phyloP scores from a whole-genome alignment of 2,888 invertebrate species.

The Apamea epomidion region DNA sequence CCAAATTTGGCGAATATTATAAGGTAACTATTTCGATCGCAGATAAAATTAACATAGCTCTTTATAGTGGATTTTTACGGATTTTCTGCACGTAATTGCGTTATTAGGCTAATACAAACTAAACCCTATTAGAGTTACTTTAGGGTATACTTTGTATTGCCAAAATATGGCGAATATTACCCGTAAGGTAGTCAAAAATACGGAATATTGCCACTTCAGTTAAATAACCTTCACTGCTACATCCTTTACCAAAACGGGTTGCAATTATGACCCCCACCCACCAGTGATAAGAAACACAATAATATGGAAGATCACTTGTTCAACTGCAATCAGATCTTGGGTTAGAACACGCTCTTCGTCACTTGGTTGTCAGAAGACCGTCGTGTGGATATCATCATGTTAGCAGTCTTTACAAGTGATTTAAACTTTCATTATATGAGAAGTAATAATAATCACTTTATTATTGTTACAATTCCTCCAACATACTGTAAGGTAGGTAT shows the following conservation, averaged over 20 bases:
- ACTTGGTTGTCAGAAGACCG: conserved; percentile 90
- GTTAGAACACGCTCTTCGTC: conserved; percentile 88
- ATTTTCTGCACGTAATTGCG: too few species aligned
- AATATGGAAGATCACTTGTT: conserved; percentile 13
- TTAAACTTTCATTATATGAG: neutral
- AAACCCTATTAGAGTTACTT: neutral
- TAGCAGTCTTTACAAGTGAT: conserved; percentile 60
- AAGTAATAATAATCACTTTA: neutral
- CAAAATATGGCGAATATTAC: neutral
- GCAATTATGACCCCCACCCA: neutral
- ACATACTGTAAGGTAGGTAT: neutral
- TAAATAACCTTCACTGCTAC: neutral
- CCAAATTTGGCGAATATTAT: neutral
- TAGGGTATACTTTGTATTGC: neutral
- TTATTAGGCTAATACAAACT: neutral
- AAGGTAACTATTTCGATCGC: too few species aligned
- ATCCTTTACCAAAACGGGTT: neutral
- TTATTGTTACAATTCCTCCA: neutral
- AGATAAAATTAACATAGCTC: neutral
- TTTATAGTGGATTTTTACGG: neutral
- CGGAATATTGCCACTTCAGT: neutral
- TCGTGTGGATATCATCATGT: conserved; percentile 91
- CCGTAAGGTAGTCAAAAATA: neutral
- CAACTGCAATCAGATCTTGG: conserved; percentile 83
- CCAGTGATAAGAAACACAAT: neutral